Base-by-base conservation (phyloP, 2,888 invertebrate species). In the Byasa hedistus region DNA sequence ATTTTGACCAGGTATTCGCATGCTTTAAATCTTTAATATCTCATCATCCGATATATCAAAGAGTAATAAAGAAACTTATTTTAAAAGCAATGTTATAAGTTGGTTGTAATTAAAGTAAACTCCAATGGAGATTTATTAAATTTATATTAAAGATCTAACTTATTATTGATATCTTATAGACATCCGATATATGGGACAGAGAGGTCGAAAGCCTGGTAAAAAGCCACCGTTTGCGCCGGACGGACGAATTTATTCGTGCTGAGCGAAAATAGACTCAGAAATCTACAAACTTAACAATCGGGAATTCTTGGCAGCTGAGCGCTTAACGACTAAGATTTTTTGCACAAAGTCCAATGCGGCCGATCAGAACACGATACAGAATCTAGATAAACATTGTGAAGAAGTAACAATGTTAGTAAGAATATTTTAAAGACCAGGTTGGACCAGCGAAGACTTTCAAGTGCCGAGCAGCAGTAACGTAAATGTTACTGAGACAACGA, bases 251-350 rank as follows among this genome's bases (percentile, higher is more conserved):
- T 76, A 74, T 73, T 73, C 63, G 60, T 65, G 65, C 73, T 65
- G 68, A 69, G 76, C 78, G 32, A 75, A 79, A 81, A 83, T 82
- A 81, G 74, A 70, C 65, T 56, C n/a, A 39, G 69, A 54, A 68
- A 62, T 68, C 56, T 55, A 71, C 68, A 73, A 72, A 73, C 68
- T 72, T 73, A 76, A 81, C 79, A 79, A 80, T 80, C 74, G 76
- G 63, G 72, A 79, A 84, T 87, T 86, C 85, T 86, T 87, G 86
- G 86, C 86, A 86, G 69, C 74, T 39, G 65, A 52, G 36, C 57
- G 61, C 58, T 66, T 56, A 66, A 69, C 65, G 61, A 64, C 39
- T 39, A 39, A 55, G 39, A 64, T 68, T 70, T 72, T 71, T 72
- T 72, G 72, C 68, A 59, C 67, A 62, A 65, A 64, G 68, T 68